Base-by-base conservation (phyloP, 2,113 vertebrate species). In the Corythaixoides concolor region DNA sequence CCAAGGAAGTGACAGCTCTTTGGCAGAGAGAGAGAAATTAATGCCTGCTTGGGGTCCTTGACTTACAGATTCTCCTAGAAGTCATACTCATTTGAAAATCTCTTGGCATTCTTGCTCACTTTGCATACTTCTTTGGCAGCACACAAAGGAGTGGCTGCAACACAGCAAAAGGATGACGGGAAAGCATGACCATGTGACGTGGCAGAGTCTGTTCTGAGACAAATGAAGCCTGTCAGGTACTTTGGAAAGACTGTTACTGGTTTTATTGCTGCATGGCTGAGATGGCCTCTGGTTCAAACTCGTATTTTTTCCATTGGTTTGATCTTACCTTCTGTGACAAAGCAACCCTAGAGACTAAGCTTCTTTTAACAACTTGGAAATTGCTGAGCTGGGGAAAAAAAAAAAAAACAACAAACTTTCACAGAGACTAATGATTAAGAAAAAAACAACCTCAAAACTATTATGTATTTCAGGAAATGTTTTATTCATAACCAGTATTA, bases 251-350 rank as follows among this genome's bases (percentile, higher is more conserved):
- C 94, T 96, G 83, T 80, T 87, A 85, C 84, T 96, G 96, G 89
- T 98, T 97, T 93, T 97, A 88, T 92, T 97, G 85, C 92, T 97
- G 95, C 93, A 43, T 97, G 97, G 86, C 93, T 97, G 95, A 96
- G 90, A 78, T 97, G 97, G 96, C 89, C 96, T 79, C 53, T 83
- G 98, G 94, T 94, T 97, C 98, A 98, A 95, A 95, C 93, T 97
- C 93, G 97, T 97, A 92, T 97, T 96, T 97, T 95, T 96, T 93
- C 39, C 27, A 69, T 97, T 97, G 95, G 92, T 97, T 98, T 98
- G 97, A 97, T 98, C 95, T 98, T 97, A 97, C 97, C 95, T 98
- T 97, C 94, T 84, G 97, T 98, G 98, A 98, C 98, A 98, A 98
- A 97, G 92, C 93, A 96, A 91, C 98, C 97, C 90, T 91, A 53